Evolutionary conservation across 2,113 vertebrate genomes (phyloP), one percentile per base, ranked within the genome.

Genomic region (Oreochromis aureus): DNA sequence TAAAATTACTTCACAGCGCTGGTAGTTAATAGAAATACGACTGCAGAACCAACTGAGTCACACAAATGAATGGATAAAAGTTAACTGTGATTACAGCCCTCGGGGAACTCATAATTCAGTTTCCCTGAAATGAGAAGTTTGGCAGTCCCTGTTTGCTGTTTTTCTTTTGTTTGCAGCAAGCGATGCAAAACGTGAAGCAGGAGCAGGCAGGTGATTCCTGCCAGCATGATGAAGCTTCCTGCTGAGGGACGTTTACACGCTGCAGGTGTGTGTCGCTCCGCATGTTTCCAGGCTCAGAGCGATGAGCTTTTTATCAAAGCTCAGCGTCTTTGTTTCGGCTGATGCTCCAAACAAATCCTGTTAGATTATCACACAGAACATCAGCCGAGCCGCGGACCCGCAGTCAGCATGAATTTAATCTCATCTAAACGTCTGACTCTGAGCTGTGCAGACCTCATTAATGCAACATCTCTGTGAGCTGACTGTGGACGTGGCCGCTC

Each of bases 301-400:
- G 9, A 73, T 11, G 41, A 30, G 41, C 41, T 73, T 76, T 48
- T 7, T 2, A 32, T 80, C 12, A 55, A 12, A 54, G 76, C 8
- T 36, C 76, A 39, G 76, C 51, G 5, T 80, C 78, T 56, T 39
- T 55, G 78, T 80, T 78, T 78, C 3, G 1, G 24, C 27, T 39
- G 78, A 36, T 1, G 6, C 51, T 55, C 51, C 78, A 55, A 39
- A 55, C 32, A 18, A 24, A 55, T 18, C 78, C 78, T 80, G 32
- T 80, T 80, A 55, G 10, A 36, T 80, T 24, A 80, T 80, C 78
- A 80, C 27, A 9, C 13, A 16, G n/a, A 39, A 39, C 51, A 80
- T 1, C 51, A 0, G 32, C 8, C 78, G 27, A 2, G 69, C 69
- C 46, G 69, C 1, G 0, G 5, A 73, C 8, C 13, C 0, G 1